Percentiles rank a stretch among this genome's conserved stretches.
phyloP scores from a whole-genome alignment of 2,888 invertebrate genomes.

The Callyntrura sp. region DNA sequence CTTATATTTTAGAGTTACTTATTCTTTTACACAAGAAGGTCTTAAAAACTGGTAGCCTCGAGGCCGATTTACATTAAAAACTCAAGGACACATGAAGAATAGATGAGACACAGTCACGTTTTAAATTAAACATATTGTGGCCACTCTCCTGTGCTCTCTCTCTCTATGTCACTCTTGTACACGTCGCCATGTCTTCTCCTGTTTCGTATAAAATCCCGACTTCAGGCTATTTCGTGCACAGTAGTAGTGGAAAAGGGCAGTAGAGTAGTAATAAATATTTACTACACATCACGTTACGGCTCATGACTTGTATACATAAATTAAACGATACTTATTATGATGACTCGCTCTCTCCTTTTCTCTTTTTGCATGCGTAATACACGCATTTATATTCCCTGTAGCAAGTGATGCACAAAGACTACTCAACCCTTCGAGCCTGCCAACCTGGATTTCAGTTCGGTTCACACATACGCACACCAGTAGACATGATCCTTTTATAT shows the following conservation, averaged over 20 bases:
- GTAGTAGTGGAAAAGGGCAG: background rate
- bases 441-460: background rate
- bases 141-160: background rate
- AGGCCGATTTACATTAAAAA: conserved; percentile 17
- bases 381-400: background rate
- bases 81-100: conserved; percentile 1
- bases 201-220: too few species aligned
- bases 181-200: background rate
- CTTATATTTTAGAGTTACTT: background rate
- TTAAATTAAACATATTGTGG: conserved; percentile 32
- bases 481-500: background rate
- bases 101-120: conserved; percentile 37
- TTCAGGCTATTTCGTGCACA: background rate
- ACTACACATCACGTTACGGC: conserved; percentile 21
- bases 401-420: background rate
- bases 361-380: background rate
- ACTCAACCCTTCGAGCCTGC: background rate
- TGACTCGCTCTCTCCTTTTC: conserved; percentile 8
- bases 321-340: conserved; percentile 41
- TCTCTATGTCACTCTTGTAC: background rate
- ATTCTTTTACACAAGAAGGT: too few species aligned
- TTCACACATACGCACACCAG: background rate
- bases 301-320: conserved; percentile 52
- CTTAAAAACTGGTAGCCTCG: background rate
- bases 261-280: conserved; percentile 24